Percentiles rank a stretch among this genome's conserved stretches.
These are phyloP conservation scores for pig (Sus scrofa) DNA, from an alignment of 2,113 vertebrate genomes.

Conservation along the genomic window T2T-Sscrofa CM000818.6:73435501-73436000, in stretches of 20 bases:
- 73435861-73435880: conserved; percentile 75
- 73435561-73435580: too few species aligned
- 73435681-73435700: background rate
- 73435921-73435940: conserved; percentile 46
- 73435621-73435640: conserved; percentile 47
- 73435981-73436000: background rate
- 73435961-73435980: background rate
- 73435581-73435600: conserved; percentile 22
- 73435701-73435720: background rate
- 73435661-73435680: conserved; percentile 49
- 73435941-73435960: conserved; percentile 68
- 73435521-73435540: too few species aligned
- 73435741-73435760: conserved; percentile 3
- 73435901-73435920: conserved; percentile 57
- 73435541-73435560: too few species aligned
- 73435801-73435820: conserved; percentile 51
- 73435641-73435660: conserved; percentile 39
- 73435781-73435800: conserved; percentile 26
- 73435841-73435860: conserved; percentile 56
- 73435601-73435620: background rate
- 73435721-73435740: conserved; percentile 43
- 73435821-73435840: conserved; percentile 39
- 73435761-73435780: conserved; percentile 16
- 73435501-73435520: too few species aligned
- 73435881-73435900: conserved; percentile 33